phyloP scores from a whole-genome alignment of 2,113 vertebrate genomes.

The Oncorhynchus gorbuscha region DNA sequence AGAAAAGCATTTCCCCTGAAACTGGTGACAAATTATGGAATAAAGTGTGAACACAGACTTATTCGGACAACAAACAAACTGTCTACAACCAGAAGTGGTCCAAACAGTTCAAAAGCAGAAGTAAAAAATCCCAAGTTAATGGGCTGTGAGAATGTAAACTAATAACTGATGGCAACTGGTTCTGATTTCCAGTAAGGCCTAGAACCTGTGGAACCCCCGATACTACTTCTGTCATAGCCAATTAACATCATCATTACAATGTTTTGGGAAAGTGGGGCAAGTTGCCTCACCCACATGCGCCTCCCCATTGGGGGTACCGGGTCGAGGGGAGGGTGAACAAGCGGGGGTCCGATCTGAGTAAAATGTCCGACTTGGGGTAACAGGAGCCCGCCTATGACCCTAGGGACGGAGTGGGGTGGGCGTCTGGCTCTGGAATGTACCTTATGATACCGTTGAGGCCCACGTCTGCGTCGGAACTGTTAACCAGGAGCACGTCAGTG shows the following conservation, averaged over 20 bases:
- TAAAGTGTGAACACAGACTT: slow-evolving; percentile 47
- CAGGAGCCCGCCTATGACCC: slow-evolving; percentile 35
- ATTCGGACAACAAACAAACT: slow-evolving; percentile 39
- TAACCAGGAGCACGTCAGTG: slow-evolving; percentile 89
- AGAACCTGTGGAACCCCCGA: slow-evolving; percentile 47
- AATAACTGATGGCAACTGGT: slow-evolving; percentile 44
- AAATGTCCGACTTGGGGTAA: slow-evolving; percentile 39
- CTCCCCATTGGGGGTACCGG: slow-evolving; percentile 44
- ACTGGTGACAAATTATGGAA: slow-evolving; percentile 52
- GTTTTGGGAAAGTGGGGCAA: slow-evolving; percentile 64
- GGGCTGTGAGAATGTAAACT: slow-evolving; percentile 57
- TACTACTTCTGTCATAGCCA: slow-evolving; percentile 69
- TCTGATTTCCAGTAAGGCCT: slow-evolving; percentile 56
- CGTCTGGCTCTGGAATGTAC: slow-evolving; percentile 60
- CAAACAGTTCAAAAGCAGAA: slow-evolving; percentile 14
- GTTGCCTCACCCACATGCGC: slow-evolving; percentile 49
- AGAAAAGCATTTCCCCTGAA: slow-evolving; percentile 10
- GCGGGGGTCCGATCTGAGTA: slow-evolving; percentile 31
- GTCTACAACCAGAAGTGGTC: slow-evolving; percentile 15
- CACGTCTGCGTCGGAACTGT: slow-evolving; percentile 88
- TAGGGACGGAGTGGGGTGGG: background rate
- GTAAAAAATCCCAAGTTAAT: slow-evolving; percentile 32
- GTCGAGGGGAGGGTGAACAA: slow-evolving; percentile 40
- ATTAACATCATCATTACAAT: slow-evolving; percentile 77
- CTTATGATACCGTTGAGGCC: slow-evolving; percentile 90